A percentile compares a stretch with the other conserved stretches of the same genome.
phyloP scores from a whole-genome alignment of 2,113 vertebrate species.

The Girardinichthys multiradiatus region DNA sequence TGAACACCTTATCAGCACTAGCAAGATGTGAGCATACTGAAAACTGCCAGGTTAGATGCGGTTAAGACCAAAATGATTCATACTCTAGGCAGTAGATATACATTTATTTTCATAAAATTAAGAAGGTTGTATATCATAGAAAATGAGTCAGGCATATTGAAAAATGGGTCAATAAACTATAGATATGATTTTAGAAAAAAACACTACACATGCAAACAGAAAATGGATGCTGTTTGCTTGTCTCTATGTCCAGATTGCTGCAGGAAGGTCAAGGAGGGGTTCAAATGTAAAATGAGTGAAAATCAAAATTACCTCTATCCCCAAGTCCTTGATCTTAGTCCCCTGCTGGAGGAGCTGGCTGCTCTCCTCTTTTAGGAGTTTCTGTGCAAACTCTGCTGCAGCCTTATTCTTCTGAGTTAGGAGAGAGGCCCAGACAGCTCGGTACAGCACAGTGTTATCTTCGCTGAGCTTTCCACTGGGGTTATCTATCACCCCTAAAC shows the following conservation, averaged over 20 bases:
- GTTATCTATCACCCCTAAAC: conserved; percentile 91
- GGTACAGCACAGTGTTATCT: conserved; percentile 87
- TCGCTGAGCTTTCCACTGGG: conserved; percentile 86
- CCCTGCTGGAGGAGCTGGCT: conserved; percentile 84
- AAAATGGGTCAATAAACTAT: not conserved
- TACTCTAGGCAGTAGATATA: no score
- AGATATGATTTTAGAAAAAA: not conserved
- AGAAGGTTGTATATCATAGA: no score
- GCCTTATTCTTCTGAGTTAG: conserved; percentile 87
- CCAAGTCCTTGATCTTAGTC: conserved; percentile 86
- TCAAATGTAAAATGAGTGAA: not conserved
- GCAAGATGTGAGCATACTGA: no score
- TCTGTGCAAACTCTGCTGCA: conserved; percentile 84
- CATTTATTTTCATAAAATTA: no score
- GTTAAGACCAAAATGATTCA: no score
- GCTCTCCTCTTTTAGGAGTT: conserved; percentile 87
- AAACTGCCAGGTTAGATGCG: no score
- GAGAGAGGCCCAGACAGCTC: conserved; percentile 89
- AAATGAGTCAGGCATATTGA: no score
- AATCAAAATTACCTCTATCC: conserved; percentile 81
- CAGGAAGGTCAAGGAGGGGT: not conserved
- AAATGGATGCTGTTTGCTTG: not conserved
- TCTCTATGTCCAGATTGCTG: not conserved
- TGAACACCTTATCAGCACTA: no score
- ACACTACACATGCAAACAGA: not conserved